Conservation (phyloP, 2,888 invertebrate genomes). For the Amitus sp. region DNA sequence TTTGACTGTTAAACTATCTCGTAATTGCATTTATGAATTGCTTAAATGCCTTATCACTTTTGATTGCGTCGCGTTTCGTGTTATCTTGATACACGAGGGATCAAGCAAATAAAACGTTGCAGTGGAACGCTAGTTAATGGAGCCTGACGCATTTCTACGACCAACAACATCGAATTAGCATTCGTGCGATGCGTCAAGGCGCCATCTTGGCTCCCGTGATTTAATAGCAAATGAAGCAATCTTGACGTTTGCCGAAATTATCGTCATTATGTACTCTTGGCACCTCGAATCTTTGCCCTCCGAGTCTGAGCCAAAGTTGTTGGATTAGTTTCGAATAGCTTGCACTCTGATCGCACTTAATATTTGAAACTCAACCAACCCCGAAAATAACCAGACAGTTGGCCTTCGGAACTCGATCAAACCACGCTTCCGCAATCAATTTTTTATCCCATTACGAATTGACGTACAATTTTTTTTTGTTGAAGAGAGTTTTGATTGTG, state of each 20-base stretch:
- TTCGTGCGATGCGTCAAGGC: constrained; percentile 34
- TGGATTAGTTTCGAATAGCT: constrained; percentile 58
- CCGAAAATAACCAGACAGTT: not conserved
- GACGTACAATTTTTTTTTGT: too few species aligned
- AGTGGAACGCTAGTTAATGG: constrained; percentile 50
- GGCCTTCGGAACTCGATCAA: not conserved
- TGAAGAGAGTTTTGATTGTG: too few species aligned
- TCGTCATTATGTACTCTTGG: constrained; percentile 46
- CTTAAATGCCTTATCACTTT: too few species aligned
- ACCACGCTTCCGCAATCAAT: too few species aligned
- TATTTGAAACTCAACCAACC: constrained; percentile 47
- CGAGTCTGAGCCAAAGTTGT: constrained; percentile 42
- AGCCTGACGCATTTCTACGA: constrained; percentile 46
- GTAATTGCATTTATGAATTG: too few species aligned
- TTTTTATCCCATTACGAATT: not conserved
- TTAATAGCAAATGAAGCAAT: constrained; percentile 56
- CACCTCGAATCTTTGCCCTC: constrained; percentile 37
- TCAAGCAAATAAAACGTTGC: constrained; percentile 26
- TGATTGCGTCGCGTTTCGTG: constrained; percentile 22
- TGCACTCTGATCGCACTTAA: constrained; percentile 57
- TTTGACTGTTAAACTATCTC: too few species aligned
- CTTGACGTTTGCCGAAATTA: constrained; percentile 50
- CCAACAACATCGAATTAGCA: constrained; percentile 41
- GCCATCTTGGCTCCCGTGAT: constrained; percentile 43
- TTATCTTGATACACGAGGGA: constrained; percentile 12